Base-by-base conservation (phyloP, 2,888 invertebrate genomes). In the Lottia scabra region DNA sequence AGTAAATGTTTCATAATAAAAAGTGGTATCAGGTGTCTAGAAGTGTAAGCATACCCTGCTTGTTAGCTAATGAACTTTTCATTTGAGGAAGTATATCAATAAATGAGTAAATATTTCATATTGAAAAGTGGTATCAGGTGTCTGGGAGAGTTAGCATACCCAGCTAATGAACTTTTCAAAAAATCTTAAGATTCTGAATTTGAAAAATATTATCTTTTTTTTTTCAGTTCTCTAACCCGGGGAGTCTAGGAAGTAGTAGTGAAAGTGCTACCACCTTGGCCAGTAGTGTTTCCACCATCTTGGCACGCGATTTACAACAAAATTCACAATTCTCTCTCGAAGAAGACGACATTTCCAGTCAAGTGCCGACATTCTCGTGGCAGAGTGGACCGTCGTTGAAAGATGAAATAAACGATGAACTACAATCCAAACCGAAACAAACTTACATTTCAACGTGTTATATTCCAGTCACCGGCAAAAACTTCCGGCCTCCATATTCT, bases 241-340 rank as follows among this genome's bases (percentile, higher is more conserved):
- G 56, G 16, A 77, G 74, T 68, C 70, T 80, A 16, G 80, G 80
- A 13, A 80, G 80, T 46, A 81, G 81, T 65, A 68, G 70, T 27
- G 81, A 81, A 43, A 81, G 82, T 70, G 78, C 76, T 23, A 69
- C 68, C 64, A 80, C 81, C 8, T 71, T 74, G 38, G 75, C 71
- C 45, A 79, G 78, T 45, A 78, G 77, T 63, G 45, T 72, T 3
- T 78, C 76, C 23, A 27, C 38, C 15, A 43, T 66, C 48, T 30
- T 45, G n/a, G 56, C 38, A 13, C 19, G 15, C 15, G 66, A 65
- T 8, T 23, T 56, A 56, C 16, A 56, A 23, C 56, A 23, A 10
- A 12, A n/a, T 56, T 23, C 19, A 10, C 23, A 19, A 12, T 23
- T 23, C 10, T 13, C 19, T 19, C 12, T 13, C 13, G 23, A 19